Base-by-base conservation (phyloP, 2,113 vertebrate genomes). In the Egretta garzetta region DNA sequence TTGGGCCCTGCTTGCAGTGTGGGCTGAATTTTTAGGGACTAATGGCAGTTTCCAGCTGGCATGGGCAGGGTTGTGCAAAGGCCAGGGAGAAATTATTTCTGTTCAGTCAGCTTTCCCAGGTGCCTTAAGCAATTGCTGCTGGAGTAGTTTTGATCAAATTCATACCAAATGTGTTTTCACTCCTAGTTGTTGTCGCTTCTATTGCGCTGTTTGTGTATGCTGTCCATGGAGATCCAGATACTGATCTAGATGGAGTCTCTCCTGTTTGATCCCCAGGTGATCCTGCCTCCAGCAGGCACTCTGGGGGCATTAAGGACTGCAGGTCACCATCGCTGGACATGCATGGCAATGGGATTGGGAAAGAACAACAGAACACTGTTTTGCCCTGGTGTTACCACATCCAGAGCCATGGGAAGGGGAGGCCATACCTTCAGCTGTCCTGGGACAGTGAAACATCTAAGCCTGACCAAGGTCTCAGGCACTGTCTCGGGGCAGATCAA, bases 81-180 rank as follows among this genome's bases (percentile, higher is more conserved):
- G 71, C 80, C 86, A 35, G 58, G 62, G 30, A 92, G 58, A 90
- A 88, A 53, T 62, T 83, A 60, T 64, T 96, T 93, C 60, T 72
- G 66, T 58, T 76, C 75, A 45, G 53, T 88, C 86, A 92, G 93
- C 95, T 93, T 73, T 96, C 93, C 75, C 77, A 28, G 71, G 30
- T 6, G 4, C 91, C 79, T 88, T 90, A 86, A 95, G 63, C 66
- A 82, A 59, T 82, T 92, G 52, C 45, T 88, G 53, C 62, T 49
- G 43, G 79, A 35, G 13, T 75, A 37, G 0, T 90, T 59, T 81
- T 85, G 64, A 85, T 87, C 68, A 87, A 87, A 85, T 47, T 64
- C 71, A 56, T 49, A 75, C 75, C n/a, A 52, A 68, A 72, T 56
- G 35, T 55, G 28, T 52, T 93, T 75, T 82, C n/a, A 37, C 53